Evolutionary conservation across 2,888 invertebrate genomes (phyloP), one percentile per base, ranked within the genome.

Genomic region (Campoletis raptor): DNA sequence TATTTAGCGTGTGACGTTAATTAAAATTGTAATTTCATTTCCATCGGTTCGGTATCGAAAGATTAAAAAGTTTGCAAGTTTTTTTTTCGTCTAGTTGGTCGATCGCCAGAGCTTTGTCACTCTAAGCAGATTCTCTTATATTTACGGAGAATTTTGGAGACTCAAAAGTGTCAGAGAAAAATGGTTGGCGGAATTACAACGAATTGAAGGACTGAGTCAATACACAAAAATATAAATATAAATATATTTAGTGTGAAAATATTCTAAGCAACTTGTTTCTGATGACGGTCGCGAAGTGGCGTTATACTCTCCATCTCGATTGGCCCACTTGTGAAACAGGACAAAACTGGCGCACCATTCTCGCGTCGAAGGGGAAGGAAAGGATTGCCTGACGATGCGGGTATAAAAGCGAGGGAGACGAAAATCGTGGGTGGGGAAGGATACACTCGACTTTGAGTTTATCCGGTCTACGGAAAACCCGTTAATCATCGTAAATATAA

Each of bases 261-360:
- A 54, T 80, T n/a, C 81, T 72, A 85, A 36, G 73, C 45, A 73
- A 72, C 77, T 57, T 83, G 42, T 87, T 81, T 70, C 73, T 61
- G 54, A 76, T 61, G 66, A 76, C 74, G 84, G 74, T 74, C 64
- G 72, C 54, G 81, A 72, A 61, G 57, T 64, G 40, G 42, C 54
- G 70, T 79, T 74, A 74, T 91, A 94, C 94, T 94, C 94, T 94
- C 94, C 91, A 93, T 94, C 93, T 94, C 94, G 92, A 93, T 94
- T 92, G 94, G 92, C 93, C 94, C 92, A 94, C 93, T 94, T 94
- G 93, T 90, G 91, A 94, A 94, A 93, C 92, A 93, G 94, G 92
- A 94, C 94, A 93, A 93, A 93, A 93, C 93, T 91, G 91, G 86
- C 85, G 81, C 70, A 66, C 67, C 52, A 45, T 67, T 81, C 72